Evolutionary conservation across 2,797 vertebrate genomes (phyloP).

Genomic region (Esox lucius): DNA sequence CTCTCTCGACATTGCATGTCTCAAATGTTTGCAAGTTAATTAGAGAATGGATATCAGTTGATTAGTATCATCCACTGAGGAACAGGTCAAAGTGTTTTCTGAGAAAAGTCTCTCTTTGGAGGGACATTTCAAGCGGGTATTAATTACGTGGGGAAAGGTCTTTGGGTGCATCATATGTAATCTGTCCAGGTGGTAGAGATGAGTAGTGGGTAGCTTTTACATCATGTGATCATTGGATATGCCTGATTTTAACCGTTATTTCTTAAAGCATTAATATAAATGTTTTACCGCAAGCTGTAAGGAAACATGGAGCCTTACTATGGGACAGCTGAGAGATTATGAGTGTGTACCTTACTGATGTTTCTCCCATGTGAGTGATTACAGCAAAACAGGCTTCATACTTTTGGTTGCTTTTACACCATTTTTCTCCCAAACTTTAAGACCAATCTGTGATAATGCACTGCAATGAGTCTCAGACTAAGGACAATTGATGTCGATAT

Average conservation of each 20-base stretch:
- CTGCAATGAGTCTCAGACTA: too few relatives aligned
- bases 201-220: slow-evolving; percentile 1
- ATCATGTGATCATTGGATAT: neutral
- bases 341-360: too few relatives aligned
- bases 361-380: too few relatives aligned
- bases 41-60: slow-evolving; percentile 31
- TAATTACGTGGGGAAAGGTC: slow-evolving; percentile 17
- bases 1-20: slow-evolving; percentile 56
- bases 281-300: neutral
- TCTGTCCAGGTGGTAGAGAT: slow-evolving; percentile 14
- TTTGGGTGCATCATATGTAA: slow-evolving; percentile 9
- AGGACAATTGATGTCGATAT: too few relatives aligned
- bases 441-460: too few relatives aligned
- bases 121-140: neutral
- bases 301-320: neutral
- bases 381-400: too few relatives aligned
- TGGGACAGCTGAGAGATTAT: neutral
- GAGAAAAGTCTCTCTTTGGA: neutral
- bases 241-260: neutral
- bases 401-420: too few relatives aligned
- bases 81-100: neutral
- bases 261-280: neutral
- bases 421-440: too few relatives aligned
- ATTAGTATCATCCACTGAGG: neutral
- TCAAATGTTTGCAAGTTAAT: slow-evolving; percentile 37